Evolutionary conservation across 2,113 vertebrate genomes (phyloP).

Genomic region (Anhinga anhinga): DNA sequence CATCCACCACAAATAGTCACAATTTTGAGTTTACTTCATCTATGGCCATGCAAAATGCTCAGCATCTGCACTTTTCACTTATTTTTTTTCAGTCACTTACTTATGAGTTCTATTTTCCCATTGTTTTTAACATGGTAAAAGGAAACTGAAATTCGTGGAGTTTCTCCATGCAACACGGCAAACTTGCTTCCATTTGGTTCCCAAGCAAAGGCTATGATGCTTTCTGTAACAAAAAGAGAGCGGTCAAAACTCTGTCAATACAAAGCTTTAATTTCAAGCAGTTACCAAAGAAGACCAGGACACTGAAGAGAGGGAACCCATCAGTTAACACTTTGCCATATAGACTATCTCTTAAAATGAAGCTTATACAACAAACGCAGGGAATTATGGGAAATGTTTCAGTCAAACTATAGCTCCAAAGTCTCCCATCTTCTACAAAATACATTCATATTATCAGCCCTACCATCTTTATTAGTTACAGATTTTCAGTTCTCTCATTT

Average conservation of each 20-base stretch:
- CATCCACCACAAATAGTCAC: not conserved
- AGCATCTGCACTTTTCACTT: not conserved
- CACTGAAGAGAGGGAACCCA: not conserved
- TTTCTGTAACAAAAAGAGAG: conserved; percentile 72
- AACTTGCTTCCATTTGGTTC: conserved; percentile 98
- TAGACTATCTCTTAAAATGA: not conserved
- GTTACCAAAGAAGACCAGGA: not conserved
- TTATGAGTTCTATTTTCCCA: conserved; percentile 95
- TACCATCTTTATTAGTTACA: not conserved
- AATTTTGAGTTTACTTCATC: not conserved
- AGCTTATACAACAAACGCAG: not conserved
- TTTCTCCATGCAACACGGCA: conserved; percentile 94
- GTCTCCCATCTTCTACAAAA: not conserved
- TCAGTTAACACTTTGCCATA: not conserved
- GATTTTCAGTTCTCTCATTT: not conserved
- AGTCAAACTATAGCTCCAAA: not conserved
- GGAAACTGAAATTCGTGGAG: conserved; percentile 90
- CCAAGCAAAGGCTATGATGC: conserved; percentile 98
- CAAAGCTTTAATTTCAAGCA: not conserved
- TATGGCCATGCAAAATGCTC: not conserved
- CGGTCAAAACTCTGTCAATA: not conserved
- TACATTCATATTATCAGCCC: not conserved
- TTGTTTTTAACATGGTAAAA: conserved; percentile 99
- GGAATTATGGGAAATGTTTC: not conserved
- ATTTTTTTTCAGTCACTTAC: conserved; percentile 74